These are phyloP conservation scores for Hucho hucho DNA, from an alignment of 2,113 vertebrate genomes.

Conservation along the genomic window DNA sequence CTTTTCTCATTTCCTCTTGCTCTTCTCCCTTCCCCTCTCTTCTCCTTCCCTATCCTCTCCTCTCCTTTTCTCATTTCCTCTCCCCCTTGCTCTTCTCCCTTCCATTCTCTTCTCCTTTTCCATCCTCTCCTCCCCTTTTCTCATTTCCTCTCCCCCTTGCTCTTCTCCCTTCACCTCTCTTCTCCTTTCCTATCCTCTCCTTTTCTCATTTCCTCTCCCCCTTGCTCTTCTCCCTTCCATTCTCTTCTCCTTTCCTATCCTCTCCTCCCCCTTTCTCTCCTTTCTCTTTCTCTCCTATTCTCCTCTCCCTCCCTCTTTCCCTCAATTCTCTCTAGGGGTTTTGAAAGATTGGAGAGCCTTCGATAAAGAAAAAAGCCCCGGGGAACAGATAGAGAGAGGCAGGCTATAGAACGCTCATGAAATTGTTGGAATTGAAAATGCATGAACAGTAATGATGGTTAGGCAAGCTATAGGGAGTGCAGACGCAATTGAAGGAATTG, in stretches of 20 bases:
- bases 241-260: too few relatives aligned
- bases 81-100: too few relatives aligned
- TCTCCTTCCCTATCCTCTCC: too few relatives aligned
- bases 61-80: too few relatives aligned
- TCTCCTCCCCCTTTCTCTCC: too few relatives aligned
- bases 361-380: slow-evolving; percentile 27
- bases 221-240: background rate
- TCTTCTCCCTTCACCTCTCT: too few relatives aligned
- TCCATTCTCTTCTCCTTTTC: too few relatives aligned
- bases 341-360: slow-evolving; percentile 40
- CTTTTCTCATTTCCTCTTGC: too few relatives aligned
- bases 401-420: background rate
- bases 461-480: background rate
- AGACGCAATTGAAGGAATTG: background rate
- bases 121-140: too few relatives aligned
- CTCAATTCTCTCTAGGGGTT: slow-evolving; percentile 28
- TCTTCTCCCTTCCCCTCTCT: too few relatives aligned
- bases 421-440: slow-evolving; percentile 1
- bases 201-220: too few relatives aligned
- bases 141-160: slow-evolving; percentile 4
- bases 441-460: background rate
- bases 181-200: too few relatives aligned
- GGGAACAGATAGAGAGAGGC: slow-evolving; percentile 35
- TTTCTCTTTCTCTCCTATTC: slow-evolving; percentile 26
- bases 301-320: background rate